A percentile compares a stretch with the other conserved stretches of the same genome.
Conservation (phyloP, 1,140 invertebrate genomes). For the Copidosoma floridanum region DNA sequence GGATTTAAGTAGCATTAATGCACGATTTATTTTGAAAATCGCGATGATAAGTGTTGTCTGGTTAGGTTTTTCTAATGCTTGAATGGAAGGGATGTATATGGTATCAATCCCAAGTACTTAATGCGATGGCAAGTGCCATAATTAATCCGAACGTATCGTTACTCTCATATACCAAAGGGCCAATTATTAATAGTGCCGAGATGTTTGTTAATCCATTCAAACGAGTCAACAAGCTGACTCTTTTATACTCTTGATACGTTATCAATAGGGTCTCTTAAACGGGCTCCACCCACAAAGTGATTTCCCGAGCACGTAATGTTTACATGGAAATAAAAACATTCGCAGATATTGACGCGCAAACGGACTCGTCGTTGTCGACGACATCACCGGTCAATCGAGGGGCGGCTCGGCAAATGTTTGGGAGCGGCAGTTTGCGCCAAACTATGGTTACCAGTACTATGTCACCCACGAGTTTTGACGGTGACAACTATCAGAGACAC, state of each 20-base stretch:
- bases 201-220: neutral
- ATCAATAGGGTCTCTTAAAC: neutral
- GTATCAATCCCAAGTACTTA: too few relatives aligned
- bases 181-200: neutral
- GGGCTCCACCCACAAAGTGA: too few relatives aligned
- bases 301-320: too few relatives aligned
- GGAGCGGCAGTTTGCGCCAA: slow-evolving; percentile 58
- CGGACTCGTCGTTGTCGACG: slow-evolving; percentile 33
- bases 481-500: neutral
- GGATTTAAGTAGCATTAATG: too few relatives aligned
- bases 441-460: slow-evolving; percentile 28
- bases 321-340: neutral
- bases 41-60: too few relatives aligned
- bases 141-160: too few relatives aligned
- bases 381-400: slow-evolving; percentile 53
- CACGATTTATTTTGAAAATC: too few relatives aligned
- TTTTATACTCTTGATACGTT: neutral
- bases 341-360: slow-evolving; percentile 16
- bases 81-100: too few relatives aligned
- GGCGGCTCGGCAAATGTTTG: slow-evolving; percentile 60
- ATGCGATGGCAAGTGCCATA: too few relatives aligned
- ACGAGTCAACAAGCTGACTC: neutral
- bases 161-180: neutral
- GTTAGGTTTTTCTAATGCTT: too few relatives aligned
- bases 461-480: neutral